These are phyloP conservation scores for Nemotelus nigrinus DNA, from an alignment of 2,888 invertebrate species.

Conservation along the genomic window DNA sequence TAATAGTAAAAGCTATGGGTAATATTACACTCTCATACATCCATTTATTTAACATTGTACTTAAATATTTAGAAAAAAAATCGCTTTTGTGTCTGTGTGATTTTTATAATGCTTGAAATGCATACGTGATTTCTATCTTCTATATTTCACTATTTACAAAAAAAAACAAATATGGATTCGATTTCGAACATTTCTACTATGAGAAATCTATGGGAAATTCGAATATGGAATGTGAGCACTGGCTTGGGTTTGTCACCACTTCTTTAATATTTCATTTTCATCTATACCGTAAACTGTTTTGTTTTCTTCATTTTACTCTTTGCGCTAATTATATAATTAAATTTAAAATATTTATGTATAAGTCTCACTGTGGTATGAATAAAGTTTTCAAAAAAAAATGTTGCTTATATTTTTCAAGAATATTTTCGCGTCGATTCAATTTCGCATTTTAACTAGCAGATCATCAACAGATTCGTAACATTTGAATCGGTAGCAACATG, in stretches of 20 bases:
- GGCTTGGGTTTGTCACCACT: conserved; percentile 34
- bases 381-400: neutral
- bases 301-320: neutral
- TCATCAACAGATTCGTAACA: neutral
- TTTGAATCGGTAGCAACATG: neutral
- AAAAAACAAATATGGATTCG: conserved; percentile 1
- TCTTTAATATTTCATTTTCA: neutral
- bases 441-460: neutral
- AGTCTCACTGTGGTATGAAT: conserved; percentile 9
- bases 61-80: neutral
- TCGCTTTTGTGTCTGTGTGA: neutral
- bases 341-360: conserved; percentile 17
- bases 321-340: conserved; percentile 4
- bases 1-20: neutral
- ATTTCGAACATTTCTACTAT: neutral
- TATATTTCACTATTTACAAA: neutral
- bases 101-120: neutral
- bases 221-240: conserved; percentile 42
- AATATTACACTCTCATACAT: neutral
- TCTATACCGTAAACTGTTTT: conserved; percentile 4
- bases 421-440: neutral
- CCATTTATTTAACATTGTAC: neutral
- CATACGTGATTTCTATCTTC: no score
- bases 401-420: neutral
- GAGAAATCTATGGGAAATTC: neutral